Conservation (phyloP, 2,888 invertebrate species). For the Troilus luridus region DNA sequence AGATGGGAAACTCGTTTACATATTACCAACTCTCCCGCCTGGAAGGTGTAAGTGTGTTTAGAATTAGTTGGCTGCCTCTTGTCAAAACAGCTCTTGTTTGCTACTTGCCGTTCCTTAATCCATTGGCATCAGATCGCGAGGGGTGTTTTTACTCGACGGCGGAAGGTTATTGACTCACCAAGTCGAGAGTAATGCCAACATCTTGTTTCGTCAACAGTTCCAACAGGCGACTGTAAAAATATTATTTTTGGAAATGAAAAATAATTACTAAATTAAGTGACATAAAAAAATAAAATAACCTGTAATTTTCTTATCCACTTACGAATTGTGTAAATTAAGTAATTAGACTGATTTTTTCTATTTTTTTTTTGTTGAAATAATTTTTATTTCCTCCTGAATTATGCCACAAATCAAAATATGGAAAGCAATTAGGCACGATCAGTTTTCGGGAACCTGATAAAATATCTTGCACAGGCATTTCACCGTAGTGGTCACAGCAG, state of each 20-base stretch:
- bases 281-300: too few species aligned
- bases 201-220: background rate
- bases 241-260: background rate
- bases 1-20: background rate
- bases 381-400: too few species aligned
- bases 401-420: too few species aligned
- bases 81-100: slow-evolving; percentile 14
- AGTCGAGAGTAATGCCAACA: background rate
- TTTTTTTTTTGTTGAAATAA: too few species aligned
- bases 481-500: too few species aligned
- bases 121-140: background rate
- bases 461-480: too few species aligned
- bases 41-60: background rate
- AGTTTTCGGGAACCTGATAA: too few species aligned
- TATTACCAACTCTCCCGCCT: background rate
- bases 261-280: background rate
- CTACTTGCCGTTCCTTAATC: background rate
- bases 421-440: too few species aligned
- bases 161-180: background rate
- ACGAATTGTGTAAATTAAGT: too few species aligned
- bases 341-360: too few species aligned
- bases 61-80: background rate
- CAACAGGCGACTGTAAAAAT: background rate
- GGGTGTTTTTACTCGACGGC: background rate
- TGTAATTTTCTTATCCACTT: too few species aligned